Percentiles rank a stretch among this genome's conserved stretches.
phyloP scores from a whole-genome alignment of 2,888 invertebrate species.

The Chelonus formosanus region DNA sequence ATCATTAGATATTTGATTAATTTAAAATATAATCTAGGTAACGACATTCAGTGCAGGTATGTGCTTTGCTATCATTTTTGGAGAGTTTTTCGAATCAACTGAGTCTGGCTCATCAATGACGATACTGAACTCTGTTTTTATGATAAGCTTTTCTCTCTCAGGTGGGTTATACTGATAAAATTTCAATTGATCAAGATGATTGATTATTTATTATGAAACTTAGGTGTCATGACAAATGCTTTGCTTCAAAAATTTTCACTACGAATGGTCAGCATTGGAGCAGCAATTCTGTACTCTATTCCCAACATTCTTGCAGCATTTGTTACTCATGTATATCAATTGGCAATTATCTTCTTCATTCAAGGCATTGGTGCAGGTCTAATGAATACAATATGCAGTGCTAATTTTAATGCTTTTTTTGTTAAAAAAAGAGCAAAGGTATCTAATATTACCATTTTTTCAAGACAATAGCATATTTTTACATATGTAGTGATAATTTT shows the following conservation, averaged over 20 bases:
- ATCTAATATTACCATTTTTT: conserved; percentile 13
- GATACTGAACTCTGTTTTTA: conserved; percentile 75
- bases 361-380: conserved; percentile 78
- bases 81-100: conserved; percentile 72
- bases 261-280: conserved; percentile 74
- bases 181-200: neutral
- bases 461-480: too few relatives aligned
- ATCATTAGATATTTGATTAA: conserved; percentile 12
- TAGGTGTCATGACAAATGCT: conserved; percentile 75
- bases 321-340: conserved; percentile 70
- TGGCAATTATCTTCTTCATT: conserved; percentile 70
- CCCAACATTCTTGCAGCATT: conserved; percentile 74
- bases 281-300: conserved; percentile 71
- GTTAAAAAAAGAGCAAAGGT: conserved; percentile 72
- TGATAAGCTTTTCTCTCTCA: conserved; percentile 71
- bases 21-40: conserved; percentile 66
- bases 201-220: conserved; percentile 43
- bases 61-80: conserved; percentile 77
- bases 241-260: conserved; percentile 74
- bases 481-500: neutral
- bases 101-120: conserved; percentile 77
- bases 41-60: conserved; percentile 74
- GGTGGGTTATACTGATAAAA: conserved; percentile 62
- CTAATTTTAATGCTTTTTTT: conserved; percentile 80
- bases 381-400: conserved; percentile 77